Evolutionary conservation across 2,797 vertebrate genomes (phyloP), one percentile per base, ranked within the genome.

Genomic region (Centropyge bicolor): DNA sequence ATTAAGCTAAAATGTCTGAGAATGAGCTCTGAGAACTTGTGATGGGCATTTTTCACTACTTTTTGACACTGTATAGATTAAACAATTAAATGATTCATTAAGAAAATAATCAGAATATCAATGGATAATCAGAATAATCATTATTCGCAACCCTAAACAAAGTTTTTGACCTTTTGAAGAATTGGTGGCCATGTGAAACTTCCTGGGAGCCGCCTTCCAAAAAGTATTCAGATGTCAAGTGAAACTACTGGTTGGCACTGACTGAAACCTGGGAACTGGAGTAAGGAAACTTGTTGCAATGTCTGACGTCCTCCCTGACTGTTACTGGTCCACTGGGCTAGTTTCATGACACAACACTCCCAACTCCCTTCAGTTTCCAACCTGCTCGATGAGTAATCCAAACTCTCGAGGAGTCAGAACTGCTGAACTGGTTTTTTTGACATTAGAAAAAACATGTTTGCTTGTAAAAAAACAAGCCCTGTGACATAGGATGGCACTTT

Each of bases 361-460:
- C 0, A 22, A 72, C 43, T 78, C 41, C 31, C 79, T 75, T 46
- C 48, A 61, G 65, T 69, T 61, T 73, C 48, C 88, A 92, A 93
- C 93, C 78, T 85, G 91, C 85, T 89, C 11, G 76, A 87, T 72
- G 78, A 90, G 85, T 79, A 55, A 20, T 68, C 43, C 49, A 69
- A 61, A 79, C 75, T 79, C 69, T 19, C 5, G 22, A 70, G 54
- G 40, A 79, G 74, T 78, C 74, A 38, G 59, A 52, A 74, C 71
- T 67, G 86, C 65, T 66, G 4, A 78, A 93, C 89, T 87, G 82
- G 87, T 93, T 92, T 78, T 55, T 76, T 72, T 75, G 11, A 60
- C 31, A 80, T 24, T 31, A 36, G 63, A 65, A 62, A 57, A 54
- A 22, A 38, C 31, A 69, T 17, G 45, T 31, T 24, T 27, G 35